Evolutionary conservation across 2,113 vertebrate species (phyloP).

Genomic region (Brachypteracias leptosomus): DNA sequence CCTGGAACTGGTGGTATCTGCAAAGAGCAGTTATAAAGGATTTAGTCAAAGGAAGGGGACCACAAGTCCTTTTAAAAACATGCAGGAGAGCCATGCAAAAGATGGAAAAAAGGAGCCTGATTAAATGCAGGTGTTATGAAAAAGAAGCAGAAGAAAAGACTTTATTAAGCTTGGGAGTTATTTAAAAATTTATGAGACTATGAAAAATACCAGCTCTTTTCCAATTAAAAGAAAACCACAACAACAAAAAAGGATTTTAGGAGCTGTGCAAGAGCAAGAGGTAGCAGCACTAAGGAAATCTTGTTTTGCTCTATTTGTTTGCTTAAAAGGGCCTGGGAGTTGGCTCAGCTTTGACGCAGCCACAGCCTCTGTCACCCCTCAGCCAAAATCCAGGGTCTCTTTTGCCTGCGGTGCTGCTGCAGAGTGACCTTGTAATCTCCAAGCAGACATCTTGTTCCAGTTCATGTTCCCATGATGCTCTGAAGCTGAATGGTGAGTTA

Average conservation of each 20-base stretch:
- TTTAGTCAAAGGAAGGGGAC: not conserved
- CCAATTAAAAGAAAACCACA: slow-evolving; percentile 31
- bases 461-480: not conserved
- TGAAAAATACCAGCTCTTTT: slow-evolving; percentile 40
- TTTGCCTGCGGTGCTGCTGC: fast-evolving
- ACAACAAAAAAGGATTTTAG: not conserved
- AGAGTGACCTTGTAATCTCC: not conserved
- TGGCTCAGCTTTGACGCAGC: not conserved
- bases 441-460: not conserved
- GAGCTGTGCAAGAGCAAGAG: not conserved
- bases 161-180: slow-evolving; percentile 31
- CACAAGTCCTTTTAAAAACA: not conserved
- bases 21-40: not conserved
- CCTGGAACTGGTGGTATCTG: not conserved
- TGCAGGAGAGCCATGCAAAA: not conserved
- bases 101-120: not conserved
- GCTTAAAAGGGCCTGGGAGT: not conserved
- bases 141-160: slow-evolving; percentile 10
- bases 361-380: not conserved
- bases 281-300: not conserved
- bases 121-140: slow-evolving; percentile 26
- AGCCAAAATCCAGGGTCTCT: not conserved
- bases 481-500: not conserved
- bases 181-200: slow-evolving; percentile 44
- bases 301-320: not conserved